A percentile compares a stretch with the other conserved stretches of the same genome.
phyloP scores from a whole-genome alignment of 2,888 invertebrate species.

The Drosophila demipolita region DNA sequence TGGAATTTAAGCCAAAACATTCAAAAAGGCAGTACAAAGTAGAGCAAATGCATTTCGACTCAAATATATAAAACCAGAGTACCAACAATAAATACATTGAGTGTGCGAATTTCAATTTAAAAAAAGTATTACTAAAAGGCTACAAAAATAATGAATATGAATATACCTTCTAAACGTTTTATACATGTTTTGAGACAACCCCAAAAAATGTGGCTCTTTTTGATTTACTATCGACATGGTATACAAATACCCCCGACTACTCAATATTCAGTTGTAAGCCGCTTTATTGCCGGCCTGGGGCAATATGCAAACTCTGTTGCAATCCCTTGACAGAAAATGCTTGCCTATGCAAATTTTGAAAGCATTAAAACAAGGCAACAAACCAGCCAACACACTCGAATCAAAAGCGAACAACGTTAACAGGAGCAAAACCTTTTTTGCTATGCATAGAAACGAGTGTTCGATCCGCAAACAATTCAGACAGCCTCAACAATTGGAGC shows the following conservation, averaged over 20 bases:
- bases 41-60: neutral
- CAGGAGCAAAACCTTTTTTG: slow-evolving; percentile 22
- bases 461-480: slow-evolving; percentile 41
- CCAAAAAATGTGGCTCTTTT: slow-evolving; percentile 20
- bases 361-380: slow-evolving; percentile 36
- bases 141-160: neutral
- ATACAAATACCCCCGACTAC: slow-evolving; percentile 2
- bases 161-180: slow-evolving; percentile 14
- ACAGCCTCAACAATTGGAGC: slow-evolving; percentile 31
- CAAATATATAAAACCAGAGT: neutral
- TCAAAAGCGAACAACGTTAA: slow-evolving; percentile 33
- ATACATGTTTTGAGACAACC: slow-evolving; percentile 1
- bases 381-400: slow-evolving; percentile 22
- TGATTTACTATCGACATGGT: slow-evolving; percentile 18
- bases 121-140: neutral
- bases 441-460: slow-evolving; percentile 30
- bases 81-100: neutral
- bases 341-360: slow-evolving; percentile 71
- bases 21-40: neutral
- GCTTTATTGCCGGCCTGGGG: slow-evolving; percentile 41
- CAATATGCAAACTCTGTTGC: slow-evolving; percentile 62
- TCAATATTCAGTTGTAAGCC: slow-evolving; percentile 39
- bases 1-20: neutral
- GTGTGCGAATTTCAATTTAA: neutral
- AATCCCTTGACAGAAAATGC: slow-evolving; percentile 53